phyloP scores from a whole-genome alignment of 1,140 invertebrate species.

The Metaphire vulgaris region DNA sequence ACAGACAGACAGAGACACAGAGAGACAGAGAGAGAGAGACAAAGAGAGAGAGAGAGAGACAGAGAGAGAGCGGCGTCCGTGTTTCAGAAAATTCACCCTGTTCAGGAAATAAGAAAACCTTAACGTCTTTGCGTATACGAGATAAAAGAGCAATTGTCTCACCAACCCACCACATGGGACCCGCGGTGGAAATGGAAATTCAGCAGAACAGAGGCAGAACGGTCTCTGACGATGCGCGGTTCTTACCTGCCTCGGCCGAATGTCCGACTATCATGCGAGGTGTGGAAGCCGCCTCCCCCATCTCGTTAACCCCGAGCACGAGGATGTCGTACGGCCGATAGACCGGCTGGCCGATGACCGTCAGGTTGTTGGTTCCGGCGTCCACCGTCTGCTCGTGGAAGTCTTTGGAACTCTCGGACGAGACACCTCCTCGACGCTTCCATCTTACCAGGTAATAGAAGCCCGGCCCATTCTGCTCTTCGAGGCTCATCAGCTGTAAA shows the following conservation, averaged over 20 bases:
- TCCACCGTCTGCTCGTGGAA: slow-evolving; percentile 18
- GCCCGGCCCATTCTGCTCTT: slow-evolving; percentile 26
- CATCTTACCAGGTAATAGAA: slow-evolving; percentile 29
- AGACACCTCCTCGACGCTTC: not conserved
- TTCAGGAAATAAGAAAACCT: too few species aligned
- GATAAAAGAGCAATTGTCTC: too few species aligned
- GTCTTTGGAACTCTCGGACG: not conserved
- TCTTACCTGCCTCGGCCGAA: slow-evolving; percentile 74
- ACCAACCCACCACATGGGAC: too few species aligned
- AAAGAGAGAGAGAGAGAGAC: too few species aligned
- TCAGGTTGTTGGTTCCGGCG: slow-evolving; percentile 8
- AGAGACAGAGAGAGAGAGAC: too few species aligned
- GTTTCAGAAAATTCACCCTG: too few species aligned
- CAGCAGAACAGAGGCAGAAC: too few species aligned
- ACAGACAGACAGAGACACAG: too few species aligned
- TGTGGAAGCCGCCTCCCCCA: slow-evolving; percentile 75
- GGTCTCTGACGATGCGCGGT: too few species aligned
- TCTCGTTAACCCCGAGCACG: slow-evolving; percentile 82
- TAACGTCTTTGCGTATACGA: too few species aligned
- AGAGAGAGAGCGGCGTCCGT: too few species aligned
- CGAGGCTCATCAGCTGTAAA: slow-evolving; percentile 13
- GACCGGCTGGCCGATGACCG: slow-evolving; percentile 21
- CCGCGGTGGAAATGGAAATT: too few species aligned
- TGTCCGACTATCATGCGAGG: slow-evolving; percentile 71
- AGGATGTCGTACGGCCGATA: slow-evolving; percentile 85